Base-by-base conservation (phyloP, 2,888 invertebrate species). In the Rhimphoctona megacephalus region DNA sequence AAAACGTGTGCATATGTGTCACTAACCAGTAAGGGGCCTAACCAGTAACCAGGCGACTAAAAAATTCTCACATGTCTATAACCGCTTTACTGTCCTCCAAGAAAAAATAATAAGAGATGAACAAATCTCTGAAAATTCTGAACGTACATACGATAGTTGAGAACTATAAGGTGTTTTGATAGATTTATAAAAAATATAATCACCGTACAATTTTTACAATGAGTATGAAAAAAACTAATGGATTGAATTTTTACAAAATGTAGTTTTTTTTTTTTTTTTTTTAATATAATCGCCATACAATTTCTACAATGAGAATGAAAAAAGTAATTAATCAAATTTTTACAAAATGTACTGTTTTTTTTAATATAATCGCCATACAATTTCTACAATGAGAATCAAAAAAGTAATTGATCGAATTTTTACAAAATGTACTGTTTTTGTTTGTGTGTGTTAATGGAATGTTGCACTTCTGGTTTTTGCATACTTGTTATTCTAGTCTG, bases 381-480 rank as follows among this genome's bases (percentile, higher is more conserved):
- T 39, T 67, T 67, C 5, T 36, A 67, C 8, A 30, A 19, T 4
- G n/a, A 36, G 7, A 66, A 54, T 54, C 22, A 54, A 54, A 22
- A 11, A 17, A 30, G 9, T 39, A 39, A 39, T 9, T 39, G 39
- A 39, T 7, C 39, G 39, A 39, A 39, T 9, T 39, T 39, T 9
- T 39, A 0, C 39, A 39, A 39, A 9, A 39, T 39, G 39, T 39
- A 3, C 25, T 57, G 57, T 57, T 2, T 54, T 11, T 46, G 17
- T 61, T 5, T 46, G n/a, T 77, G 1, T 30, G 3, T 19, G 33
- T 67, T 5, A 22, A 8, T 22, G 36, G 39, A 39, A 74, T 57
- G 39, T 39, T 67, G 66, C 52, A 76, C 61, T 61, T 46, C 7
- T 46, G 14, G 76, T 78, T 78, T 78, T 54, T 52, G 49, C 77